These are phyloP conservation scores for Catalaphyllia jardinei DNA, from an alignment of 64 coral and sea anemone genomes.

Conservation along the genomic window DNA sequence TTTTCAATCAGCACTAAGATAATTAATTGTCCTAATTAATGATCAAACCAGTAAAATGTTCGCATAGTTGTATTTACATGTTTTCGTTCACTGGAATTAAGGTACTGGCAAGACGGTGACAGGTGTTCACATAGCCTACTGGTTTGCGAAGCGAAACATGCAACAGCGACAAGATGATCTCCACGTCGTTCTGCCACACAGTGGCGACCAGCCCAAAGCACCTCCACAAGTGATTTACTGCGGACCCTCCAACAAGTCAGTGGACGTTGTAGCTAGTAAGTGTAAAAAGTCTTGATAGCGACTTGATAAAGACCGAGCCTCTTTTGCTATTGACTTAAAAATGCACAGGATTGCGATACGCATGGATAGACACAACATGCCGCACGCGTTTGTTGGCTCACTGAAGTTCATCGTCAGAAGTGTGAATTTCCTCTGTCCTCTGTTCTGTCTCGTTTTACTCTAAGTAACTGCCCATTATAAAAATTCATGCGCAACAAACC, in stretches of 20 bases:
- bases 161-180: not conserved
- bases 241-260: slow-evolving; percentile 94
- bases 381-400: too few relatives aligned
- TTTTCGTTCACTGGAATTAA: not conserved
- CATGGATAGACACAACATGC: too few relatives aligned
- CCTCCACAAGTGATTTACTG: slow-evolving; percentile 87
- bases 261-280: slow-evolving; percentile 84
- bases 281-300: not conserved
- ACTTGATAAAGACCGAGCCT: not conserved
- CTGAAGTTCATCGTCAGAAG: too few relatives aligned
- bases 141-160: slow-evolving; percentile 68
- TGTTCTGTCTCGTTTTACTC: too few relatives aligned
- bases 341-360: too few relatives aligned
- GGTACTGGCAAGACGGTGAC: slow-evolving; percentile 94
- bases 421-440: too few relatives aligned
- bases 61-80: not conserved
- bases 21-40: too few relatives aligned
- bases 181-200: not conserved
- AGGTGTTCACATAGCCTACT: slow-evolving; percentile 89
- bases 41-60: too few relatives aligned
- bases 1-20: too few relatives aligned
- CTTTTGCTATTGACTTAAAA: not conserved
- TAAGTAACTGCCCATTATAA: too few relatives aligned
- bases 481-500: too few relatives aligned
- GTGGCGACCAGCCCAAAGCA: not conserved